Conservation (phyloP, 2,888 invertebrate genomes). For the Plebejus melissa region DNA sequence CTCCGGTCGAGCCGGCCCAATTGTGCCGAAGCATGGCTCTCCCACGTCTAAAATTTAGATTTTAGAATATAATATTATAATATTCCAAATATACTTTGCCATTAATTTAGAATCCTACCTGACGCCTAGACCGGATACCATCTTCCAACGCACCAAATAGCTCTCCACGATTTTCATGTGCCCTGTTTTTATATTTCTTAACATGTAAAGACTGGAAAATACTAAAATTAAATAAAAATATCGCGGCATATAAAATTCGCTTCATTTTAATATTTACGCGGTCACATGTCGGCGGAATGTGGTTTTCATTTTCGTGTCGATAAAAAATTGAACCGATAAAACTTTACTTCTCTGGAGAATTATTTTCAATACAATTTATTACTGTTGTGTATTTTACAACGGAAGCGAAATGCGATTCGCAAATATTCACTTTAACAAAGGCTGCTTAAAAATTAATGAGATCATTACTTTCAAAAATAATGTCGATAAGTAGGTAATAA, state of each 20-base stretch:
- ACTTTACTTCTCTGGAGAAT: constrained; percentile 18
- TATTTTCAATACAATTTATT: constrained; percentile 24
- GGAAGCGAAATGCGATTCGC: neutral
- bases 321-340: constrained; percentile 22
- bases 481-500: neutral
- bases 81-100: too few species aligned
- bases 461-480: neutral
- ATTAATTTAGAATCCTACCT: neutral
- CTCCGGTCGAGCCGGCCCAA: too few species aligned
- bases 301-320: constrained; percentile 18
- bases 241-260: neutral
- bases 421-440: neutral
- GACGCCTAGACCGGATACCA: neutral
- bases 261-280: constrained; percentile 15
- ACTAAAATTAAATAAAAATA: constrained; percentile 5
- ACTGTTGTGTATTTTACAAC: constrained; percentile 17
- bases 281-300: constrained; percentile 10
- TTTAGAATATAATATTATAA: too few species aligned
- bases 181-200: neutral
- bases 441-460: neutral
- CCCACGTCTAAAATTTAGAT: too few species aligned
- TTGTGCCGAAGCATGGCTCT: too few species aligned
- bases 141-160: neutral
- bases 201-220: neutral
- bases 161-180: too few species aligned